Base-by-base conservation (phyloP, 2,797 vertebrate genomes). In the Ceryle rudis region DNA sequence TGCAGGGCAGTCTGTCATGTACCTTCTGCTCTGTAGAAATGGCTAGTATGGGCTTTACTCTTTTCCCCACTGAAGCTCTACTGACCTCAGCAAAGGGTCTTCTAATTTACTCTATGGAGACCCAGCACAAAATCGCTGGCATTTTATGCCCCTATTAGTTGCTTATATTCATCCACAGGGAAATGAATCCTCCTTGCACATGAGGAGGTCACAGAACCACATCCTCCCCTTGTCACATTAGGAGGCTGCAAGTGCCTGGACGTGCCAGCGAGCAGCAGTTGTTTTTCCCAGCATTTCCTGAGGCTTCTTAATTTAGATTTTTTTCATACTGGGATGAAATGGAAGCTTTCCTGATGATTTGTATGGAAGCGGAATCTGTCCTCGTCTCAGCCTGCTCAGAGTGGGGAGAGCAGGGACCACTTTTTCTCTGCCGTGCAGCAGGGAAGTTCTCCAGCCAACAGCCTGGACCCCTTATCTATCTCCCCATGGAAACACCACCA, bases 171-270 rank as follows among this genome's bases (percentile, higher is more conserved):
- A 46, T n/a, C 26, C 20, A 29, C 29, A 14, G 23, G 29, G 35
- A 88, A 51, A 62, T 2, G 28, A 51, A 58, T 41, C 8, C 23
- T 55, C 18, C n/a, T 31, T 41, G 33, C 33, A 31, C 10, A 14
- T 0, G 0, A 90, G 39, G 28, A 77, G 39, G 14, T 44, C 49
- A 74, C 55, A 70, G 41, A 46, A 54, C 28, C 58, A 42, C 18
- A 33, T 3, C 7, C 11, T 67, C 4, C 28, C 18, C 15, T 67
- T 11, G 29, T 19, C 25, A 11, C 2, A 1, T 25, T 0, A 4
- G 74, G n/a, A 26, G 10, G 10, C 44, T 86, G 41, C 1, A 1
- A 66, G 62, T 16, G 25, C 33, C 62, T 47, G 37, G 35, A 70
- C 52, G 5, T 71, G 11, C 18, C 62, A 77, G 52, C 0, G 2